Evolutionary conservation across 2,797 vertebrate genomes (phyloP), one percentile per base, ranked within the genome.

Genomic region (Cheirogaleus major): DNA sequence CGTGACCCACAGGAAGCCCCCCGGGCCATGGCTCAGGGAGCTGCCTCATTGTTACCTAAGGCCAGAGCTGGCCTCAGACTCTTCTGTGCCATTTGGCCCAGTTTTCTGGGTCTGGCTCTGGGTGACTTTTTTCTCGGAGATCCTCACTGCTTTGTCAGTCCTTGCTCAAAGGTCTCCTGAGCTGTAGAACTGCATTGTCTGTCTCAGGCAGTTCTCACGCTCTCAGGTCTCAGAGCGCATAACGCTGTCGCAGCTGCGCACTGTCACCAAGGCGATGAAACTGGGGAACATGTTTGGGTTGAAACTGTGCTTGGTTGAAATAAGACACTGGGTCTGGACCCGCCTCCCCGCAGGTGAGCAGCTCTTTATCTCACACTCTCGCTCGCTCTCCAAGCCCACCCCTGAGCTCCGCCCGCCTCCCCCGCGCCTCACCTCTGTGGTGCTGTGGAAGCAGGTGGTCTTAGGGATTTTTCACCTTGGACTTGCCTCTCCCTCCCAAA

Each of bases 151-250:
- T 84, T 67, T 83, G 52, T 91, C 81, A 82, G 70, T 82, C 91
- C 89, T 85, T 79, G 7, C 95, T 93, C 90, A 20, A 88, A 88
- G n/a, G 50, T 85, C 93, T 45, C 84, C 73, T 90, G 89, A 83
- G 83, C 63, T 84, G 73, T 45, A 65, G 57, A 94, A 57, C 52
- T 38, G 63, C 35, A 6, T 45, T 41, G 12, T 83, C 78, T 82
- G 23, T 75, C 85, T 73, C 75, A 25, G 13, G 50, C 76, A 55
- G 22, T 55, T 55, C 76, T 55, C 15, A 55, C 12, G 7, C 22
- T 25, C 50, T 55, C 25, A 73, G 96, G 96, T 93, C 76, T 92
- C 92, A 70, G 86, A 76, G 13, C 13, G 14, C 81, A 57, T 48
- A 82, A 87, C 83, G 41, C 55, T 20, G 5, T 38, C 12, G 43